phyloP scores from a whole-genome alignment of 2,888 invertebrate genomes.

The Plemyria rubiginata region DNA sequence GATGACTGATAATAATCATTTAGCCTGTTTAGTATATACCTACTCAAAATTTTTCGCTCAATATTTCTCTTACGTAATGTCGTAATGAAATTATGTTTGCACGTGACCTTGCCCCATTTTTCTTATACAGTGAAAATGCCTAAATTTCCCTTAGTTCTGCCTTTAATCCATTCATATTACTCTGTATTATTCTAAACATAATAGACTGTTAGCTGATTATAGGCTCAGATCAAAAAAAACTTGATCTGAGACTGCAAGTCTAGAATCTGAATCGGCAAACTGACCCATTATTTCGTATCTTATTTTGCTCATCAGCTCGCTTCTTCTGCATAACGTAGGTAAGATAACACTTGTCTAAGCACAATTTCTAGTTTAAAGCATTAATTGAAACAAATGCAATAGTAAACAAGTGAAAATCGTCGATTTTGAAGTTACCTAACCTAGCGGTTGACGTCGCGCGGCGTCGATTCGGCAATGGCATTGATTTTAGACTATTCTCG shows the following conservation, averaged over 20 bases:
- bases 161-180: background rate
- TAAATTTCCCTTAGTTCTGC: constrained; percentile 3
- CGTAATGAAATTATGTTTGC: constrained; percentile 74
- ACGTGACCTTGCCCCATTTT: constrained; percentile 79
- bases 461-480: constrained; percentile 50
- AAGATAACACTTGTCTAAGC: background rate
- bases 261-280: too few species aligned
- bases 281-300: background rate
- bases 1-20: background rate
- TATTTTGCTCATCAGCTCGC: background rate
- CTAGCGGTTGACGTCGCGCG: constrained; percentile 40
- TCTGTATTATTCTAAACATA: background rate
- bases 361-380: background rate
- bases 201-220: background rate
- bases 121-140: too few species aligned
- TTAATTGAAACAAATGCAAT: constrained; percentile 22
- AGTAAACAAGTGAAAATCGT: constrained; percentile 40
- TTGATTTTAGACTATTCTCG: constrained; percentile 52
- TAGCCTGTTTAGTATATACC: background rate
- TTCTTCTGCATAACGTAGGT: background rate
- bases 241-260: too few species aligned
- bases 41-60: background rate
- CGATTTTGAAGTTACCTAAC: constrained; percentile 50
- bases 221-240: too few species aligned
- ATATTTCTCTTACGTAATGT: constrained; percentile 78